Base-by-base conservation (phyloP, 2,797 vertebrate genomes). In the Pygocentrus nattereri region DNA sequence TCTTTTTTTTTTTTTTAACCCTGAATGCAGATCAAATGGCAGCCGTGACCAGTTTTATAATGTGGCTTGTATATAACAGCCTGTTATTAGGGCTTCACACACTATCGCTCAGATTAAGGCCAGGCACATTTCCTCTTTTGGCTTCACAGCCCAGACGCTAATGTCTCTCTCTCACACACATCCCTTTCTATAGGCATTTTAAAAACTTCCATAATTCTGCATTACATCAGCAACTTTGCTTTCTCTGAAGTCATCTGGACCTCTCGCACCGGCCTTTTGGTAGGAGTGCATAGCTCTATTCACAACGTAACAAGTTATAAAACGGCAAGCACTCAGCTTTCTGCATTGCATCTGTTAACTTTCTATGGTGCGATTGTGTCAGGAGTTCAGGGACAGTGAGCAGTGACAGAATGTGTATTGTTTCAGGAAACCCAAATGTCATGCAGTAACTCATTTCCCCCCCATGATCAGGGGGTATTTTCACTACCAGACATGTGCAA, bases 401-500 rank as follows among this genome's bases (percentile, higher is more conserved):
- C 69, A 67, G 23, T 76, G 49, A 72, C 73, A 74, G 52, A 73
- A 73, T 79, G 79, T 76, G 52, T 75, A 74, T 62, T 79, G 82
- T 84, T 84, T 78, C 54, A 77, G 85, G 49, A 86, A 86, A 82
- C 79, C 65, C 58, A 77, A 75, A 81, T 84, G 69, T 82, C 80
- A 76, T 65, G 61, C 65, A 71, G 70, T 85, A 79, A 78, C 49
- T 81, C 75, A 81, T 81, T 85, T 85, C 77, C 78, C 69, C 78
- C 69, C 80, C 64, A 49, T 84, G 68, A 82, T 74, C 76, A 73
- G 79, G 61, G 79, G 68, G 68, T 86, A 82, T 79, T 84, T 81
- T 81, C 54, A 62, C 61, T 71, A 83, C 72, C 72, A 83, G 72
- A 83, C 73, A 76, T 79, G 83, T 64, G 72, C 64, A 62, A 75